Percentiles rank a stretch among this genome's conserved stretches.
These are phyloP conservation scores for Parnassius apollo DNA, from an alignment of 2,888 invertebrate genomes.

Conservation along the genomic window DNA sequence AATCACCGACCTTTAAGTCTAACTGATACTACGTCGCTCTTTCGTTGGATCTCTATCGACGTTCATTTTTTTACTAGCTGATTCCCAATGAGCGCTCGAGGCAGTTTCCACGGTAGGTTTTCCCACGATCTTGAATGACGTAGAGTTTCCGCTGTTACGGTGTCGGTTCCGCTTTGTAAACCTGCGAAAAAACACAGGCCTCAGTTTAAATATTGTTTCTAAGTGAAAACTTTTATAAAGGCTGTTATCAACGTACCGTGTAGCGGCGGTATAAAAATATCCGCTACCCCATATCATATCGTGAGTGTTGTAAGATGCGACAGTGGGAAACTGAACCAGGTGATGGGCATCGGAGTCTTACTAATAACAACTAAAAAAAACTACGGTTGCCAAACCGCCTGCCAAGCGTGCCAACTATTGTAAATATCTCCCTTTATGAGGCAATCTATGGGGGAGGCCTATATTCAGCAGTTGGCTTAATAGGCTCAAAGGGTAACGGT, in stretches of 20 bases:
- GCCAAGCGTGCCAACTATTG: too few relatives aligned
- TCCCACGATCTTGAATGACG: slow-evolving; percentile 17
- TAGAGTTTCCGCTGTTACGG: slow-evolving; percentile 2
- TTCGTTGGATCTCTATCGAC: neutral
- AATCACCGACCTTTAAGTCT: slow-evolving; percentile 16
- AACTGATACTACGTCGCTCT: slow-evolving; percentile 9
- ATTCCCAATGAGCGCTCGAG: neutral
- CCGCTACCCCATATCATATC: too few relatives aligned
- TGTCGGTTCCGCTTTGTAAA: slow-evolving; percentile 15
- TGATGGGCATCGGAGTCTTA: too few relatives aligned
- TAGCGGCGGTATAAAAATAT: too few relatives aligned
- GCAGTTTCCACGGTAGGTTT: slow-evolving; percentile 10
- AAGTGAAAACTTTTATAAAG: neutral
- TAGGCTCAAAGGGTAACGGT: too few relatives aligned
- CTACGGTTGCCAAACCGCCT: too few relatives aligned
- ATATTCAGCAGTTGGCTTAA: too few relatives aligned
- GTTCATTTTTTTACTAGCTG: slow-evolving; percentile 11
- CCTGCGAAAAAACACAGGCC: slow-evolving; percentile 6
- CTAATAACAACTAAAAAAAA: too few relatives aligned
- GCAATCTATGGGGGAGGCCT: too few relatives aligned
- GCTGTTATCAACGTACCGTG: neutral
- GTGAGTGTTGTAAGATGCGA: too few relatives aligned
- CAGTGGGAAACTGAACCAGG: too few relatives aligned
- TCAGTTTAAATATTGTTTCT: neutral
- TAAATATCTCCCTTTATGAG: too few relatives aligned